Conservation (phyloP, 2,888 invertebrate genomes). For the Aphrophora alni region DNA sequence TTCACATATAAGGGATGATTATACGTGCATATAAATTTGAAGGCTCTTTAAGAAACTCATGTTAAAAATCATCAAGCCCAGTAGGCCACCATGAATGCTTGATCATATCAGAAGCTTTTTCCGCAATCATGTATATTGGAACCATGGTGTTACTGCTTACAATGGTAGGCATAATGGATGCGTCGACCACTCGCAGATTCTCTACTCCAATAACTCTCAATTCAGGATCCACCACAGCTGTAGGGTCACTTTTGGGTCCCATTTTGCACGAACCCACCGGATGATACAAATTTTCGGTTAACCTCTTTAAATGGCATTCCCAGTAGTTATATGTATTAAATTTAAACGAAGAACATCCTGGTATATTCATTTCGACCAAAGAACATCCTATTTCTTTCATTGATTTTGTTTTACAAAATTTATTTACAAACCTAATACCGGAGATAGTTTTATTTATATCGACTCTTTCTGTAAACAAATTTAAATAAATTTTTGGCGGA, state of each 20-base stretch:
- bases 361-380: not conserved
- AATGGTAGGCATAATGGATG: slow-evolving; percentile 82
- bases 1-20: too few relatives aligned
- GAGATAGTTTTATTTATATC: not conserved
- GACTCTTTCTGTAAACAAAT: not conserved
- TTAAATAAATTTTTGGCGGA: slow-evolving; percentile 46
- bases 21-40: too few relatives aligned
- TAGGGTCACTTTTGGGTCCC: slow-evolving; percentile 67
- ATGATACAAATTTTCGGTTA: slow-evolving; percentile 72
- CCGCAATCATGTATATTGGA: slow-evolving; percentile 83
- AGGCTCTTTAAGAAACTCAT: too few relatives aligned
- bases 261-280: slow-evolving; percentile 84
- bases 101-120: slow-evolving; percentile 82
- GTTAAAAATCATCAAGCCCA: too few relatives aligned
- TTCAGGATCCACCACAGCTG: slow-evolving; percentile 74
- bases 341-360: not conserved
- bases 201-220: slow-evolving; percentile 71
- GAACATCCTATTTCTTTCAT: not conserved
- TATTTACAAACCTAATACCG: not conserved
- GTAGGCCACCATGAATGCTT: slow-evolving; percentile 69
- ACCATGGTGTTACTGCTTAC: slow-evolving; percentile 83
- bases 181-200: slow-evolving; percentile 77
- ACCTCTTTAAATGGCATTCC: not conserved
- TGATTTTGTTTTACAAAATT: not conserved
- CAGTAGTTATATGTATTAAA: not conserved